Conservation (phyloP, 2,888 invertebrate species). For the Folsomia candida region DNA sequence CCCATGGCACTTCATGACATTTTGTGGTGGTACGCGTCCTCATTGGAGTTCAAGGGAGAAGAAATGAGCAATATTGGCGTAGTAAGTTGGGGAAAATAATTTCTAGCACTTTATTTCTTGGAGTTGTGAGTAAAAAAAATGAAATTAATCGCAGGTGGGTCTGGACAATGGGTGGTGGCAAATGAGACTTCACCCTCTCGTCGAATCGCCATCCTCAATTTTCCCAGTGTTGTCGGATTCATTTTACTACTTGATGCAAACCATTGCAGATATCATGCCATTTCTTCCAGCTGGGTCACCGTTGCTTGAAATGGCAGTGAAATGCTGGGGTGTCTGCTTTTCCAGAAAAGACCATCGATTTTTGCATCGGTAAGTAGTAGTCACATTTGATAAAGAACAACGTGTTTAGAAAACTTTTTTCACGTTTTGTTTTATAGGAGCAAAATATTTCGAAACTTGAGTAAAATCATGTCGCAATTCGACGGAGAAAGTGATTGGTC, state of each 20-base stretch:
- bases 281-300: slow-evolving; percentile 82
- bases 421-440: slow-evolving; percentile 59
- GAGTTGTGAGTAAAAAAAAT: neutral
- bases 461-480: slow-evolving; percentile 87
- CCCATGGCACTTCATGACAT: slow-evolving; percentile 89
- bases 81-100: no score
- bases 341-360: slow-evolving; percentile 86
- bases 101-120: neutral
- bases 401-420: slow-evolving; percentile 18
- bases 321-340: slow-evolving; percentile 90
- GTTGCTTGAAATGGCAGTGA: slow-evolving; percentile 83
- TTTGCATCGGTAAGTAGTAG: slow-evolving; percentile 62
- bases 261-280: slow-evolving; percentile 87
- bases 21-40: slow-evolving; percentile 93
- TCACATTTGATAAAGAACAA: neutral
- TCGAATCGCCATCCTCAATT: slow-evolving; percentile 47
- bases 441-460: slow-evolving; percentile 93
- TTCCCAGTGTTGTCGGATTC: slow-evolving; percentile 62
- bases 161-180: slow-evolving; percentile 51
- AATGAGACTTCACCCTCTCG: slow-evolving; percentile 47
- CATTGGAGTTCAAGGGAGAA: slow-evolving; percentile 58
- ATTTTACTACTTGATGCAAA: slow-evolving; percentile 83
- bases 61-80: slow-evolving; percentile 29
- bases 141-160: slow-evolving; percentile 35
- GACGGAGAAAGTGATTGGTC: slow-evolving; percentile 70